Evolutionary conservation across 2,888 invertebrate species (phyloP).

Genomic region (Dilophus febrilis): DNA sequence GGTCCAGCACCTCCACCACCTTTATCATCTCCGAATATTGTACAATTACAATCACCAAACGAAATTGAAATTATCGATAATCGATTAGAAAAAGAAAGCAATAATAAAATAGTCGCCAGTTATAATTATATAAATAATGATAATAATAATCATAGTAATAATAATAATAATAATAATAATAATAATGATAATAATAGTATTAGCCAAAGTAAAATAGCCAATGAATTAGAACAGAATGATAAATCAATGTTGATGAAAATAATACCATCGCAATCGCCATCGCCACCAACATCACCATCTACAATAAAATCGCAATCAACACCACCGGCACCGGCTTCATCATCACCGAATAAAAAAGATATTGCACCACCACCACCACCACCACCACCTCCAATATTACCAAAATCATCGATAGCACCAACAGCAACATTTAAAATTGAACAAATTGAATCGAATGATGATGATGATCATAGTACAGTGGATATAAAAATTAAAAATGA

Average conservation of each 20-base stretch:
- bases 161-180: no score
- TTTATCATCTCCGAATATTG: slow-evolving; percentile 10
- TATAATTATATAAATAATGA: no score
- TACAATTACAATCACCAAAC: slow-evolving; percentile 22
- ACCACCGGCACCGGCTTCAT: slow-evolving; percentile 5
- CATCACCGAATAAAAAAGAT: slow-evolving; percentile 8
- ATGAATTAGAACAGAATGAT: no score
- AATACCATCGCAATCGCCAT: slow-evolving; percentile 16
- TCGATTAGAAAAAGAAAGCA: no score
- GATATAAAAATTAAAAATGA: no score
- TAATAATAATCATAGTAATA: no score
- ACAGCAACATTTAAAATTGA: neutral
- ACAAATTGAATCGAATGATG: neutral
- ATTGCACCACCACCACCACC: slow-evolving; percentile 9
- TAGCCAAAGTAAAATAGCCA: no score
- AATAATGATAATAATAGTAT: no score
- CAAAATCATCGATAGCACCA: neutral
- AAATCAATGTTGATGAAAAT: slow-evolving; percentile 6
- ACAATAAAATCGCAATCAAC: neutral
- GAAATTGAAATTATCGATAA: no score
- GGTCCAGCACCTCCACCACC: slow-evolving; percentile 66
- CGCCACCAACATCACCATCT: slow-evolving; percentile 14
- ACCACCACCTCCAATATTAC: slow-evolving; percentile 10
- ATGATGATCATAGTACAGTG: no score
- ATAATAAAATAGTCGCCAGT: no score